phyloP scores from a whole-genome alignment of 1,140 invertebrate genomes.

The Platorchestia sp. region DNA sequence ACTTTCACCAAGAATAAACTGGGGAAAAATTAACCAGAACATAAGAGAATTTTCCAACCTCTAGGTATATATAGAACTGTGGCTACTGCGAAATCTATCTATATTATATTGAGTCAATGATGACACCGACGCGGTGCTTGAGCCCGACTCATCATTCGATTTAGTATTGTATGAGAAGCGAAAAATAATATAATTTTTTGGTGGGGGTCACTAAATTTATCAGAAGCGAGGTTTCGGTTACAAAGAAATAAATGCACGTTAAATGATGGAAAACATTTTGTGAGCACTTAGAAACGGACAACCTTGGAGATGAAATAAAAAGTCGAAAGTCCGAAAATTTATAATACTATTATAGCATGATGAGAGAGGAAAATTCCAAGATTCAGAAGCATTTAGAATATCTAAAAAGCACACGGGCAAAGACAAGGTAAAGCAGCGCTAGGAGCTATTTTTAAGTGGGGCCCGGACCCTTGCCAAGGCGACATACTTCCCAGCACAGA shows the following conservation, averaged over 20 bases:
- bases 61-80: too few relatives aligned
- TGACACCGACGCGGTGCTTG: too few relatives aligned
- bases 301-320: not conserved
- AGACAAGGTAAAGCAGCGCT: not conserved
- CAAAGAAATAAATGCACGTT: not conserved
- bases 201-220: not conserved
- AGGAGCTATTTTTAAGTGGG: constrained; percentile 15
- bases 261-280: not conserved
- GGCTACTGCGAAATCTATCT: too few relatives aligned
- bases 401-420: not conserved
- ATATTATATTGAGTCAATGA: too few relatives aligned
- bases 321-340: not conserved
- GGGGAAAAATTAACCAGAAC: too few relatives aligned
- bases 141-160: too few relatives aligned
- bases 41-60: too few relatives aligned
- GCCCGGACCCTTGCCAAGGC: constrained; percentile 7
- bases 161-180: not conserved
- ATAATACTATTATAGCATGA: not conserved
- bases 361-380: not conserved
- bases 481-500: constrained; percentile 11
- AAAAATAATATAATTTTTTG: not conserved
- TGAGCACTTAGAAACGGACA: not conserved
- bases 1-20: too few relatives aligned
- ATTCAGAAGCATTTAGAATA: not conserved
- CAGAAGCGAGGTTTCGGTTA: not conserved